These are phyloP conservation scores for Eumaeus atala DNA, from an alignment of 1,140 invertebrate species.

Conservation along the genomic window DNA sequence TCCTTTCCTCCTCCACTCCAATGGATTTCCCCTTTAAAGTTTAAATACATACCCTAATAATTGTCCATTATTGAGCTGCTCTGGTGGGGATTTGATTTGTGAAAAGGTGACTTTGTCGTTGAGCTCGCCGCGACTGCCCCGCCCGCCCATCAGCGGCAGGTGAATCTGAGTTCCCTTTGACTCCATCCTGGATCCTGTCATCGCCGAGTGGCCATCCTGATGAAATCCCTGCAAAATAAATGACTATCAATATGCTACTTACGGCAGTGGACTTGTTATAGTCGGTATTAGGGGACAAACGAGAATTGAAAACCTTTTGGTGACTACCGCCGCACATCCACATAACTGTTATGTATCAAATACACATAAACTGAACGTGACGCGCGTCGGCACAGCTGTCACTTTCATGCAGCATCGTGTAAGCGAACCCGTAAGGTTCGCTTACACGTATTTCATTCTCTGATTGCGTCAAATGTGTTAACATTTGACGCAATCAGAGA, in stretches of 20 bases:
- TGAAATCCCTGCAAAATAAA: constrained; percentile 39
- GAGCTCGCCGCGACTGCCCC: constrained; percentile 57
- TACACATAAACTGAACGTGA: too few relatives aligned
- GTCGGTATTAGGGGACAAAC: neutral
- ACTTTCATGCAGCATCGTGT: too few relatives aligned
- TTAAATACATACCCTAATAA: constrained; percentile 54
- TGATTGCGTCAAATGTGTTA: too few relatives aligned
- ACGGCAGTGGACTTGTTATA: neutral
- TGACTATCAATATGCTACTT: neutral
- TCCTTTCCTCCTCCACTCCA: too few relatives aligned
- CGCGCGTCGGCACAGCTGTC: too few relatives aligned
- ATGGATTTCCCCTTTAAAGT: too few relatives aligned
- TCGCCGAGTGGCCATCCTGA: constrained; percentile 54
- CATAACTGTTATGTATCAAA: too few relatives aligned
- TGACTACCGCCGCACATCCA: too few relatives aligned
- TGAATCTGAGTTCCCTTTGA: constrained; percentile 67
- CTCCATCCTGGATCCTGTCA: constrained; percentile 64
- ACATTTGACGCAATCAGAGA: too few relatives aligned
- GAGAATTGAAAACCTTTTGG: neutral
- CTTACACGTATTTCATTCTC: too few relatives aligned
- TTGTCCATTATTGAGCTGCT: constrained; percentile 65
- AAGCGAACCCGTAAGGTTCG: too few relatives aligned
- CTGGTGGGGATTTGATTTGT: constrained; percentile 49
- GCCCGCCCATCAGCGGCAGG: constrained; percentile 51
- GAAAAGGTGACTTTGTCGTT: constrained; percentile 63